Percentiles rank a stretch among this genome's conserved stretches.
Evolutionary conservation across 2,888 invertebrate genomes (phyloP).

Genomic region (Eumacrocentrus americanus): DNA sequence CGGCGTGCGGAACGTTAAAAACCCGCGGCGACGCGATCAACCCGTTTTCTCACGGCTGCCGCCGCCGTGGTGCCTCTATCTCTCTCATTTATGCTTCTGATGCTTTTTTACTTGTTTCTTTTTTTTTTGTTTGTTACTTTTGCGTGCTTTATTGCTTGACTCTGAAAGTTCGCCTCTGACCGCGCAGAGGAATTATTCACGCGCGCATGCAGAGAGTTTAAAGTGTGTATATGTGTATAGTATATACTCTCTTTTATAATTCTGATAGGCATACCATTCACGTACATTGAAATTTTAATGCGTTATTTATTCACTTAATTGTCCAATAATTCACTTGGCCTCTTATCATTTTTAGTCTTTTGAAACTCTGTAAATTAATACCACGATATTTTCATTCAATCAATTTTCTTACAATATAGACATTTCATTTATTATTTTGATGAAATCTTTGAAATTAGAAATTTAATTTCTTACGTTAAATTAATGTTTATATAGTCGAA

Average conservation of each 20-base stretch:
- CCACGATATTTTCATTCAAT: no score
- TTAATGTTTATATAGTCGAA: no score
- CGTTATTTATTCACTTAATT: neutral
- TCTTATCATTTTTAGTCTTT: neutral
- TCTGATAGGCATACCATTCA: neutral
- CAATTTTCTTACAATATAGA: no score
- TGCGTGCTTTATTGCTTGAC: conserved; percentile 30
- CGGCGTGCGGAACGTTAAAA: conserved; percentile 35
- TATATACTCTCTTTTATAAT: neutral
- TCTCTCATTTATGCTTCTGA: conserved; percentile 27
- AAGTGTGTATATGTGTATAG: neutral
- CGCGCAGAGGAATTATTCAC: conserved; percentile 14
- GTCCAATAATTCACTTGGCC: neutral
- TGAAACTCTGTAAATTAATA: neutral
- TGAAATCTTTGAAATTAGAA: no score
- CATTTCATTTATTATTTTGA: no score
- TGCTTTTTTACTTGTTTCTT: conserved; percentile 13
- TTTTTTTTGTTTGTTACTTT: conserved; percentile 17
- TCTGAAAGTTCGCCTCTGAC: conserved; percentile 30
- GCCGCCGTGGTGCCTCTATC: conserved; percentile 34
- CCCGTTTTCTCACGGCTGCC: conserved; percentile 41
- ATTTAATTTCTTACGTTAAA: no score
- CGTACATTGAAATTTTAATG: neutral
- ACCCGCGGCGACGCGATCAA: conserved; percentile 37
- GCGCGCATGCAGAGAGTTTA: neutral